Evolutionary conservation across 2,113 vertebrate genomes (phyloP), one percentile per base, ranked within the genome.

Genomic region (Furnarius figulus): DNA sequence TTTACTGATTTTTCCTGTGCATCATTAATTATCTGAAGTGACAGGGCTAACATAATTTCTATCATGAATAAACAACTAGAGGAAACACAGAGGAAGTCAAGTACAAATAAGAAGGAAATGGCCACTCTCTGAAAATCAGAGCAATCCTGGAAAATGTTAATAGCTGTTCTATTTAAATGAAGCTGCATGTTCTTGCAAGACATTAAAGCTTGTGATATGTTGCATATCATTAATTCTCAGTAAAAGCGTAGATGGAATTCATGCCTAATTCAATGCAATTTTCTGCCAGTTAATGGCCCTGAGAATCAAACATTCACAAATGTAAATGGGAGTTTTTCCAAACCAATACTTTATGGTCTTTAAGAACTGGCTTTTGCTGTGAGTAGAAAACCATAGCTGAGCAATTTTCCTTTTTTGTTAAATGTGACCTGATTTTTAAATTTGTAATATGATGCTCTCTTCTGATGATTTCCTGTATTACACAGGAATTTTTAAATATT

Each of bases 1-100:
- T 86, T 84, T 53, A 70, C 70, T 73, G 81, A 87, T 94, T 96
- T 94, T 92, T 74, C 89, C 56, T 56, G 58, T 85, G 84, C 71
- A 87, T 67, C 81, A 56, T 92, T 92, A 92, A 72, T 87, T 84
- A 81, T 68, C 84, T 78, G 65, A 90, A 87, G 74, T 85, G 77
- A 92, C 46, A 56, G 37, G 61, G 68, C 76, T 87, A 70, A 61
- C 37, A 58, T 66, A 39, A 86, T 72, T 93, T 87, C 68, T 75
- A 6, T 52, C 46, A 76, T 47, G 87, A 93, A 91, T 79, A 91
- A 95, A 85, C 73, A 94, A 65, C 35, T 1, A 28, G 40, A 95
- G 58, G 61, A 84, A 95, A 82, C 25, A 35, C 1, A 1, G 59
- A 89, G 84, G 70, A 92, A 95, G 79, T 84, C 24, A 93, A 90